Evolutionary conservation across 2,113 vertebrate species (phyloP).

Genomic region (Saguinus imperator): DNA sequence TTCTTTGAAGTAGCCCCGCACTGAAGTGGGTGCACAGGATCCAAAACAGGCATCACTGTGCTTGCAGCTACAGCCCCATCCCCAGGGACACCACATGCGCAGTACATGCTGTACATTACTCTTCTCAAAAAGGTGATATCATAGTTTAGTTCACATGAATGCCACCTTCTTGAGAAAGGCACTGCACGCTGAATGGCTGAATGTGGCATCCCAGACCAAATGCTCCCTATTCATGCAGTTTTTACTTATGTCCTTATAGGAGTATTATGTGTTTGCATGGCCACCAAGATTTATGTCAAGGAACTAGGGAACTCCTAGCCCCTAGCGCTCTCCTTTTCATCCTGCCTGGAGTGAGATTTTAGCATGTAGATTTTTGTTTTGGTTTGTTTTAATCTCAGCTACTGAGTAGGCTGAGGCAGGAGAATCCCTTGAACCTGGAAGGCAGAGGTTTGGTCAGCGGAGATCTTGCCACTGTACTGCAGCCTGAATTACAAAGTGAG

Average conservation of each 20-base stretch:
- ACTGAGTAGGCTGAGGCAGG: neutral
- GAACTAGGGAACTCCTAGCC: neutral
- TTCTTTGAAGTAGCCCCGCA: neutral
- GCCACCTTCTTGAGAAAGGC: slow-evolving; percentile 46
- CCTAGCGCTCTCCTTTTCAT: neutral
- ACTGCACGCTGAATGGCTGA: neutral
- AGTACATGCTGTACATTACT: too few relatives aligned
- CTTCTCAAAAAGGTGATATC: too few relatives aligned
- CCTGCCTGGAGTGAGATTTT: neutral
- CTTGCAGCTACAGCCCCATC: too few relatives aligned
- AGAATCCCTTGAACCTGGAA: neutral
- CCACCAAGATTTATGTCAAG: neutral
- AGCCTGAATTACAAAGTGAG: neutral
- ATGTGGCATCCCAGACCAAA: neutral
- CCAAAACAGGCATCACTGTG: too few relatives aligned
- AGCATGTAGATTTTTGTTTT: neutral
- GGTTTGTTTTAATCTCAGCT: too few relatives aligned
- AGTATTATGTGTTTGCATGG: neutral
- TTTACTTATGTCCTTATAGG: neutral
- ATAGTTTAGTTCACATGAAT: neutral
- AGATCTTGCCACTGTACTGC: neutral
- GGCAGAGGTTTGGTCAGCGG: neutral
- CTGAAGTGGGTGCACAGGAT: neutral
- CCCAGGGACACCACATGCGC: too few relatives aligned
- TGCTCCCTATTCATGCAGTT: neutral